Evolutionary conservation across 2,797 vertebrate species (phyloP).

Genomic region (Pristis pectinata): DNA sequence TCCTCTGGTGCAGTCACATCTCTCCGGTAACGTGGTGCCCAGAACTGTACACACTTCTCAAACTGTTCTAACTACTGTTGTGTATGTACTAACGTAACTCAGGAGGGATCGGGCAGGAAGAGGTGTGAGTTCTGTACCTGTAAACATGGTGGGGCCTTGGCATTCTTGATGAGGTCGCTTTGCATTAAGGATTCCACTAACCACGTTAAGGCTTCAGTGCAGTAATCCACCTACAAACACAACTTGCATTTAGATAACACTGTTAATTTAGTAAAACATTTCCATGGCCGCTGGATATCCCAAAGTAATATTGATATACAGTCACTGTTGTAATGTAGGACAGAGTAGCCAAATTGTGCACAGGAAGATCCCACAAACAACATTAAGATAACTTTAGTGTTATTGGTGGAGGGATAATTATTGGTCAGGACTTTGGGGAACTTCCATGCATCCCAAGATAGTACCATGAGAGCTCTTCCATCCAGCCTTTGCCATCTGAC

Average conservation of each 20-base stretch:
- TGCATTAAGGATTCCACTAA: slow-evolving; percentile 63
- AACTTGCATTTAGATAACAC: background rate
- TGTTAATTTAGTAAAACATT: background rate
- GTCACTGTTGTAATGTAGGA: background rate
- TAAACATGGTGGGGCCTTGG: slow-evolving; percentile 46
- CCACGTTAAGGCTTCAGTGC: slow-evolving; percentile 67
- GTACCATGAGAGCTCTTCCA: no score
- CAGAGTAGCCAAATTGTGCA: background rate
- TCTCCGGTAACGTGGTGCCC: no score
- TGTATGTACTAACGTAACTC: no score
- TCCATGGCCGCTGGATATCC: background rate
- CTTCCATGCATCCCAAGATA: no score
- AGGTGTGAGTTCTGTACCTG: slow-evolving; percentile 35
- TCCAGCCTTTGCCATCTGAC: no score
- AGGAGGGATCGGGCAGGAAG: no score
- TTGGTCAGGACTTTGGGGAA: slow-evolving; percentile 45
- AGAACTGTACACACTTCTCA: no score
- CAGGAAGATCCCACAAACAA: background rate
- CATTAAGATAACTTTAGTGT: background rate
- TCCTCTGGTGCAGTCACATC: no score
- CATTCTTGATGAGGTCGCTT: slow-evolving; percentile 56
- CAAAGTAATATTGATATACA: background rate
- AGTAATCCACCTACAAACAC: slow-evolving; percentile 64
- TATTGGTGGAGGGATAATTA: background rate
- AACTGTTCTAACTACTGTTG: no score